Base-by-base conservation (phyloP, 2,797 vertebrate genomes). In the Australoheros facetus region DNA sequence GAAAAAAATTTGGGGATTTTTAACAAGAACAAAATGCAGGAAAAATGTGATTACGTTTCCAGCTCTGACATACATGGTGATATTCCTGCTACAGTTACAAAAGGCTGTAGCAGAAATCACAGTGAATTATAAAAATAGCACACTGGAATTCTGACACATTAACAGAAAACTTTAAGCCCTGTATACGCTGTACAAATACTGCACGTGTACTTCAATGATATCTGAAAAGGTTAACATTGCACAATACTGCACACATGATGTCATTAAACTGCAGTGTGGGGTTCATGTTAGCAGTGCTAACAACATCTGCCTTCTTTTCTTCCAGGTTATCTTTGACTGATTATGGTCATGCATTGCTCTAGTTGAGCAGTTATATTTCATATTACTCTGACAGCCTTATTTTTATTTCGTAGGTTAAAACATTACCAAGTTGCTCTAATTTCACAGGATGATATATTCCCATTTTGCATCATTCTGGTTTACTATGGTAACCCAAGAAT, bases 221-320 rank as follows among this genome's bases (percentile, higher is more conserved):
- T 64, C 26, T 64, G 21, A 58, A 58, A 17, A 26, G 39, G 39
- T 66, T 45, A 45, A 26, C 3, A 0, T 64, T 64, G 60, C 60
- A 64, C 9, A 64, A 48, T 28, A 0, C 16, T 66, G 23, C 4
- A 45, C 39, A 66, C 16, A 7, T 48, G 62, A 48, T 66, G 39
- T 21, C 62, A 66, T 48, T 64, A 10, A 64, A 19, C 62, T 12
- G 9, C 62, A 66, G 39, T 28, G 39, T 28, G 5, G 9, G 16
- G 14, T 3, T 30, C 23, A 69, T 19, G 23, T 30, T 51, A 51
- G 62, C 62, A 69, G 26, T 69, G 42, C 23, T n/a, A 4, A 3
- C 17, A 51, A 28, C 42, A 69, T 23, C 42, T 0, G 42, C 28
- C 9, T 0, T 48, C 0, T 51, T 11, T 1, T 28, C 48, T 30